Conservation (phyloP, 1,140 invertebrate species). For the Sycophaga agraensis region DNA sequence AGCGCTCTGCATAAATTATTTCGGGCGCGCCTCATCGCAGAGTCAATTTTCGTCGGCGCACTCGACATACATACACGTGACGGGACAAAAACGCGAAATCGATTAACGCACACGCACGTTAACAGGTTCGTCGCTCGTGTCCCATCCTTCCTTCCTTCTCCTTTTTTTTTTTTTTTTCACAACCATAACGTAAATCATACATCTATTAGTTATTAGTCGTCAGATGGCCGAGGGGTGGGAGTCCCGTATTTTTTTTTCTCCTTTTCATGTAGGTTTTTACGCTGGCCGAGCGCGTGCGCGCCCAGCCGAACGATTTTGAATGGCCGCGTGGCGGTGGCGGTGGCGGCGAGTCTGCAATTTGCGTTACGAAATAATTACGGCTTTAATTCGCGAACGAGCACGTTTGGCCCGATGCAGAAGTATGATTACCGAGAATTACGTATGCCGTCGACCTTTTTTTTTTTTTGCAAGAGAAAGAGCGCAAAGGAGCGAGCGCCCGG, state of each 20-base stretch:
- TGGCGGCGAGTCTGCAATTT: constrained; percentile 13
- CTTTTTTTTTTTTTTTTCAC: not conserved
- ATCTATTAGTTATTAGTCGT: constrained; percentile 21
- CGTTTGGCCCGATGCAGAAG: constrained; percentile 1
- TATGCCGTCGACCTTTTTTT: not conserved
- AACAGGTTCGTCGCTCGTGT: too few relatives aligned
- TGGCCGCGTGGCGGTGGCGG: not conserved
- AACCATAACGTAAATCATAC: constrained; percentile 11
- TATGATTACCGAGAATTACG: constrained; percentile 20
- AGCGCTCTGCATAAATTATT: not conserved
- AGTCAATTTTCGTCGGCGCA: not conserved
- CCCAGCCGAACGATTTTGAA: constrained; percentile 14
- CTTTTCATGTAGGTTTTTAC: not conserved
- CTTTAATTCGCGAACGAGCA: constrained; percentile 24
- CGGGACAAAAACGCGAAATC: constrained; percentile 11
- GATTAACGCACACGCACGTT: not conserved
- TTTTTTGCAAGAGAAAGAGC: not conserved
- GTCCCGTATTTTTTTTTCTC: not conserved
- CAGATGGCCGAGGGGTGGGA: constrained; percentile 1
- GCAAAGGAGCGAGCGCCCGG: not conserved
- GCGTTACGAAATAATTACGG: constrained; percentile 25
- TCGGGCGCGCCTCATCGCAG: not conserved
- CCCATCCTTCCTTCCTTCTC: not conserved
- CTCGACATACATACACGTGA: too few relatives aligned
- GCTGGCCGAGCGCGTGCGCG: not conserved